A percentile compares a stretch with the other conserved stretches of the same genome.
phyloP scores from a whole-genome alignment of 2,797 vertebrate genomes.

The Spheniscus humboldti region DNA sequence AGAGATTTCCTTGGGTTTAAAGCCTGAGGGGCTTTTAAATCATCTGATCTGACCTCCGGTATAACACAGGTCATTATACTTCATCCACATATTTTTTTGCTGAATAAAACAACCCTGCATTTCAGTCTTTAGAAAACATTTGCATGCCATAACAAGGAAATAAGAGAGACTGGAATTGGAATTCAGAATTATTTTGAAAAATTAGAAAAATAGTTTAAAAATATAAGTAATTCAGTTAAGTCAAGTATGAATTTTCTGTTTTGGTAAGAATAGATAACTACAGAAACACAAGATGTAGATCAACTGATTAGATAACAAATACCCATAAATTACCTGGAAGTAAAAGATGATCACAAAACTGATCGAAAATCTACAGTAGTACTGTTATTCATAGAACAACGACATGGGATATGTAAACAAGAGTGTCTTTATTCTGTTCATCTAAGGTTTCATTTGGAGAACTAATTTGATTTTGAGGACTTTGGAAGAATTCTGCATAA shows the following conservation, averaged over 20 bases:
- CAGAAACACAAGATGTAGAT: neutral
- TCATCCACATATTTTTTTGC: neutral
- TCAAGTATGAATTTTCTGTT: neutral
- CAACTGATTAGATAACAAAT: neutral
- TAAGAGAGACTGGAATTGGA: neutral
- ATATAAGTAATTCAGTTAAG: neutral
- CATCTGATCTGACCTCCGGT: neutral
- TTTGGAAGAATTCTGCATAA: too few species aligned
- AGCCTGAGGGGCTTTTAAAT: neutral
- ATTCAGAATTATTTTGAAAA: neutral
- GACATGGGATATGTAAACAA: neutral
- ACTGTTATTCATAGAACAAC: neutral
- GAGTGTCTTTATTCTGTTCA: neutral
- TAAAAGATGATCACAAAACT: neutral
- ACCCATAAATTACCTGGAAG: neutral
- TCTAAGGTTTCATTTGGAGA: neutral
- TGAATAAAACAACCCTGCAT: neutral
- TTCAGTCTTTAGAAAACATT: neutral
- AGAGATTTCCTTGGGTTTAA: neutral
- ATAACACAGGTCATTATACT: neutral
- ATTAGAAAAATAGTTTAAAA: neutral
- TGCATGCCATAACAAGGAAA: neutral
- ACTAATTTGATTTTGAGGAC: neutral
- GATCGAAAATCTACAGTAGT: neutral
- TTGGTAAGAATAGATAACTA: neutral